Conservation (phyloP, 2,888 invertebrate genomes). For the Orthosia gothica region DNA sequence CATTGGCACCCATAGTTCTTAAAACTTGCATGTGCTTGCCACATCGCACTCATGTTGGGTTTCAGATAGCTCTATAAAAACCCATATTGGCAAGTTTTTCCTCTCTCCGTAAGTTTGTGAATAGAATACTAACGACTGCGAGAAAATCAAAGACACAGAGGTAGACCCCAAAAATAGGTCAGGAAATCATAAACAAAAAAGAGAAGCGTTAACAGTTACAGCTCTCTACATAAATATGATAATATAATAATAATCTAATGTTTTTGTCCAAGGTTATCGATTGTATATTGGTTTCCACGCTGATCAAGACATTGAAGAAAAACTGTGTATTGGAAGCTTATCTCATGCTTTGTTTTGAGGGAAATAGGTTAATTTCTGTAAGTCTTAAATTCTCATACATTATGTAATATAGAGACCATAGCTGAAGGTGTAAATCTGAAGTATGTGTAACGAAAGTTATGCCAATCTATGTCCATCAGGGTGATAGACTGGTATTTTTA, state of each 20-base stretch:
- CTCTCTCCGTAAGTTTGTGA: not conserved
- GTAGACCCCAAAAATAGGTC: not conserved
- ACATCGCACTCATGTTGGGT: too few relatives aligned
- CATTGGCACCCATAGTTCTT: too few relatives aligned
- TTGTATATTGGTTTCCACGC: constrained; percentile 46
- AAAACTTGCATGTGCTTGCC: too few relatives aligned
- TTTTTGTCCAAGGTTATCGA: constrained; percentile 11
- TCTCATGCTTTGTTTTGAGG: constrained; percentile 40
- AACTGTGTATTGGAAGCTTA: constrained; percentile 14
- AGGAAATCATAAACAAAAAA: constrained; percentile 11
- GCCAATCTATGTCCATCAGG: not conserved
- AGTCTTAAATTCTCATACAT: not conserved
- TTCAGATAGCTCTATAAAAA: too few relatives aligned
- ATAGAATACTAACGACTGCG: not conserved
- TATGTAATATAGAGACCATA: too few relatives aligned
- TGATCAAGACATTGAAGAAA: constrained; percentile 40
- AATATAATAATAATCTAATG: not conserved
- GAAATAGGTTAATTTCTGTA: constrained; percentile 20
- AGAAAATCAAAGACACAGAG: not conserved
- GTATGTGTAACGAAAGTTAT: not conserved
- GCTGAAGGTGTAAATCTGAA: not conserved
- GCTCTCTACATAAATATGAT: constrained; percentile 34
- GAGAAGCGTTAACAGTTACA: constrained; percentile 8
- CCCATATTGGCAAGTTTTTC: too few relatives aligned
- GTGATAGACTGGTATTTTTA: too few relatives aligned